These are phyloP conservation scores for Melieria picta DNA, from an alignment of 2,888 invertebrate species.

Conservation along the genomic window DNA sequence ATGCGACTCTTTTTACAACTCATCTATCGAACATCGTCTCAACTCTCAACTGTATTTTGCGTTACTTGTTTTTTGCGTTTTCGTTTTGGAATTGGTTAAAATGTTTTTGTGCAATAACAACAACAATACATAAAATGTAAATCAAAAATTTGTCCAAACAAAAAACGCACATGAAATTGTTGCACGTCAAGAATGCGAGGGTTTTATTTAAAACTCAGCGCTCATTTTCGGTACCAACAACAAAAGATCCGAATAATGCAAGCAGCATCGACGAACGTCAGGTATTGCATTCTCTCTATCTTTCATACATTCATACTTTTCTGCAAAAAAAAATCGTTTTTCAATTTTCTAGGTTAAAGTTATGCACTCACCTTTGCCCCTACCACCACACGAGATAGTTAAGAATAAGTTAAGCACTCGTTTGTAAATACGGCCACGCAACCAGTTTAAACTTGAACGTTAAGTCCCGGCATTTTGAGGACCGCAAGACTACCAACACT, in stretches of 20 bases:
- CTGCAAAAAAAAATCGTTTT: not conserved
- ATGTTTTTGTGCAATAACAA: constrained; percentile 26
- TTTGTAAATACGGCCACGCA: too few species aligned
- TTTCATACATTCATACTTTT: not conserved
- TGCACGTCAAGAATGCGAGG: constrained; percentile 70
- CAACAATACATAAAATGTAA: constrained; percentile 17
- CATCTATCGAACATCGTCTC: constrained; percentile 5
- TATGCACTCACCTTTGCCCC: too few species aligned
- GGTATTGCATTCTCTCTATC: constrained; percentile 54
- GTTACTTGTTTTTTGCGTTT: constrained; percentile 7
- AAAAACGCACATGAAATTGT: not conserved
- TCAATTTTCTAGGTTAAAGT: not conserved
- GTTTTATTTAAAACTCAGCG: constrained; percentile 92
- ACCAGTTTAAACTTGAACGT: too few species aligned
- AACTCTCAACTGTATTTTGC: constrained; percentile 8
- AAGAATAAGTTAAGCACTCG: too few species aligned
- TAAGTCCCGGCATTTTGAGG: too few species aligned
- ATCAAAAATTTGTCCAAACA: not conserved
- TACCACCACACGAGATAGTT: too few species aligned
- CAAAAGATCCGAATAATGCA: constrained; percentile 75
- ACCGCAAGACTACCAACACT: too few species aligned
- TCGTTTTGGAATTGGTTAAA: constrained; percentile 35
- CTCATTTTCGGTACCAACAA: constrained; percentile 91
- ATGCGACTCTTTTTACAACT: constrained; percentile 4
- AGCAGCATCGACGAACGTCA: constrained; percentile 66